Percentiles rank a stretch among this genome's conserved stretches.
Evolutionary conservation across 2,888 invertebrate species (phyloP).

Genomic region (Apamea monoglypha): DNA sequence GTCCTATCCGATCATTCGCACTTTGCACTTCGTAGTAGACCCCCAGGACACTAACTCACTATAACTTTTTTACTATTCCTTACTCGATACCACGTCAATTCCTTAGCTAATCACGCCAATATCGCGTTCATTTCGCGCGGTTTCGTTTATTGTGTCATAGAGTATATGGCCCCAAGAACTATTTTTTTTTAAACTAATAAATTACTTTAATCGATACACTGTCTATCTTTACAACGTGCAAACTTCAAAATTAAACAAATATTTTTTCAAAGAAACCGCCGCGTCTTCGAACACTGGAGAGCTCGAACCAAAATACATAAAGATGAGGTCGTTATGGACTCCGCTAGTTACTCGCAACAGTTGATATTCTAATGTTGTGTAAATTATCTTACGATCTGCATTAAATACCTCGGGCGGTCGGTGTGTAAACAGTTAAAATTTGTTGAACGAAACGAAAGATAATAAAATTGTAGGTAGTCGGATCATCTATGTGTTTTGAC

Average conservation of each 20-base stretch:
- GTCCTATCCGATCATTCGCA: too few relatives aligned
- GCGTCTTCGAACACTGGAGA: conserved; percentile 2
- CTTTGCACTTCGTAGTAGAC: too few relatives aligned
- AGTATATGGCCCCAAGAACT: too few relatives aligned
- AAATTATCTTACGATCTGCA: conserved; percentile 31
- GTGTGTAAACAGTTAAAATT: not conserved
- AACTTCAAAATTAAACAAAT: not conserved
- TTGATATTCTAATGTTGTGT: conserved; percentile 50
- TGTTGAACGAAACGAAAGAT: not conserved
- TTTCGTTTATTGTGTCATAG: too few relatives aligned
- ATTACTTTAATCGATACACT: not conserved
- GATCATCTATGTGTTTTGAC: conserved; percentile 23
- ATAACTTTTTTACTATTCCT: too few relatives aligned
- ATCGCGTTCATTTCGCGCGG: too few relatives aligned
- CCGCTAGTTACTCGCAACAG: conserved; percentile 30
- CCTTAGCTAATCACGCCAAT: too few relatives aligned
- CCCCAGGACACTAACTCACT: not conserved
- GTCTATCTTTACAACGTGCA: too few relatives aligned
- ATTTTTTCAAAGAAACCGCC: not conserved
- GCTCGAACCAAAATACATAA: conserved; percentile 46
- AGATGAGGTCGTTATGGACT: conserved; percentile 40
- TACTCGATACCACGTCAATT: too few relatives aligned
- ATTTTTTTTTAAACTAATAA: not conserved
- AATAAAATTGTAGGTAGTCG: not conserved
- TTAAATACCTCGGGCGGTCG: conserved; percentile 12